Conservation (phyloP, 2,797 vertebrate species). For the Epinephelus malabaricus region DNA sequence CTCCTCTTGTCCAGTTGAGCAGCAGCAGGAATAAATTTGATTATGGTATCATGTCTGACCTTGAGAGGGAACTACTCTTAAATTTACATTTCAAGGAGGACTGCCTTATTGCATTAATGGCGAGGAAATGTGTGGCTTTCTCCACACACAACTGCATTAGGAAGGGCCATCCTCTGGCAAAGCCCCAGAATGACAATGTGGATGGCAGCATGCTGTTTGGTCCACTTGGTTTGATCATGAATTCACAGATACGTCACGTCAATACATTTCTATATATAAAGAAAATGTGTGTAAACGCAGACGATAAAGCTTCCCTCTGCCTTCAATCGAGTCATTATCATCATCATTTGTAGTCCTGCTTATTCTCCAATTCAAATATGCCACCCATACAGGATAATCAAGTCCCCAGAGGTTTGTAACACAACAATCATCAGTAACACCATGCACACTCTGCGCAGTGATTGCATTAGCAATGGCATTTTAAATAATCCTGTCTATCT, state of each 20-base stretch:
- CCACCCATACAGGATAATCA: conserved; percentile 59
- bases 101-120: conserved; percentile 73
- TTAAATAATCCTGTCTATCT: conserved; percentile 42
- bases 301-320: conserved; percentile 3
- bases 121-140: conserved; percentile 58
- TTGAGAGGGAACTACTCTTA: conserved; percentile 71
- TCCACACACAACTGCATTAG: conserved; percentile 47
- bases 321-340: conserved; percentile 22
- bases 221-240: conserved; percentile 11
- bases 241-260: conserved; percentile 13
- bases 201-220: conserved; percentile 20
- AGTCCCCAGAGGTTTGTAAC: conserved; percentile 56
- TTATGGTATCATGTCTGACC: conserved; percentile 75
- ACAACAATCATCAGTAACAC: conserved; percentile 60
- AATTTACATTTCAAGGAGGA: conserved; percentile 74
- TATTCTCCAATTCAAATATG: conserved; percentile 48
- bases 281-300: neutral
- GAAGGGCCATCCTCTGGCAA: conserved; percentile 14
- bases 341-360: conserved; percentile 37
- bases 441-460: conserved; percentile 44
- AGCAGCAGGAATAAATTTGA: conserved; percentile 69
- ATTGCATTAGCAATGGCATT: conserved; percentile 67
- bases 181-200: conserved; percentile 32
- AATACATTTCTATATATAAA: neutral
- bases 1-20: conserved; percentile 60